A percentile compares a stretch with the other conserved stretches of the same genome.
Conservation (phyloP, 2,888 invertebrate species). For the Endotricha flammealis region DNA sequence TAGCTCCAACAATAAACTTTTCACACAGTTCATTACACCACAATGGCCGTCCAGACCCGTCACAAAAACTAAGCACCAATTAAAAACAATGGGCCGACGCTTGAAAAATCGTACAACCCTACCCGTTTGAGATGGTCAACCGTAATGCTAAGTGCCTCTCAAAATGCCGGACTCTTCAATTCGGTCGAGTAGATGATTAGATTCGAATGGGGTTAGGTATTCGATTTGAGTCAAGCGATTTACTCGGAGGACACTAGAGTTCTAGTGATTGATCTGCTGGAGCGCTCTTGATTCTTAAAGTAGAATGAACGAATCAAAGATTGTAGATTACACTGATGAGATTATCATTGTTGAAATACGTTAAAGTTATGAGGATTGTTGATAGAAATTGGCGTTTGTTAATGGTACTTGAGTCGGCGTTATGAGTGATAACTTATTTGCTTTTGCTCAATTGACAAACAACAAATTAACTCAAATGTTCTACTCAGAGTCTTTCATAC, state of each 20-base stretch:
- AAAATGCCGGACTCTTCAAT: slow-evolving; percentile 40
- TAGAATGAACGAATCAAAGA: neutral
- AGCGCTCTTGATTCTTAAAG: slow-evolving; percentile 8
- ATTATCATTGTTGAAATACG: too few species aligned
- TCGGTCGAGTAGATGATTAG: slow-evolving; percentile 56
- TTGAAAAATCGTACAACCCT: slow-evolving; percentile 38
- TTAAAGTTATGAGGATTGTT: too few species aligned
- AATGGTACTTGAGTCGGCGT: too few species aligned
- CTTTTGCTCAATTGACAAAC: too few species aligned
- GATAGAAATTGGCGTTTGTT: too few species aligned
- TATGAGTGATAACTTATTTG: too few species aligned
- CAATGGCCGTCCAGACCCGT: slow-evolving; percentile 26
- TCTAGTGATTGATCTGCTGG: slow-evolving; percentile 26
- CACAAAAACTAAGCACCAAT: slow-evolving; percentile 54
- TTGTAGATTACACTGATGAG: neutral
- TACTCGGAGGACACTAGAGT: slow-evolving; percentile 20
- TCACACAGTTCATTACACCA: slow-evolving; percentile 41
- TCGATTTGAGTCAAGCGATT: slow-evolving; percentile 54
- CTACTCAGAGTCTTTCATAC: too few species aligned
- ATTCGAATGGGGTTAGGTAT: slow-evolving; percentile 50
- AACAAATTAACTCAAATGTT: too few species aligned
- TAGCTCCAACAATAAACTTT: slow-evolving; percentile 16
- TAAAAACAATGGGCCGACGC: slow-evolving; percentile 47
- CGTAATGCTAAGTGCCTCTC: slow-evolving; percentile 35
- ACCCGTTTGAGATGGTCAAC: slow-evolving; percentile 33